Conservation (phyloP, 2,888 invertebrate species). For the Serrognathus titanus region DNA sequence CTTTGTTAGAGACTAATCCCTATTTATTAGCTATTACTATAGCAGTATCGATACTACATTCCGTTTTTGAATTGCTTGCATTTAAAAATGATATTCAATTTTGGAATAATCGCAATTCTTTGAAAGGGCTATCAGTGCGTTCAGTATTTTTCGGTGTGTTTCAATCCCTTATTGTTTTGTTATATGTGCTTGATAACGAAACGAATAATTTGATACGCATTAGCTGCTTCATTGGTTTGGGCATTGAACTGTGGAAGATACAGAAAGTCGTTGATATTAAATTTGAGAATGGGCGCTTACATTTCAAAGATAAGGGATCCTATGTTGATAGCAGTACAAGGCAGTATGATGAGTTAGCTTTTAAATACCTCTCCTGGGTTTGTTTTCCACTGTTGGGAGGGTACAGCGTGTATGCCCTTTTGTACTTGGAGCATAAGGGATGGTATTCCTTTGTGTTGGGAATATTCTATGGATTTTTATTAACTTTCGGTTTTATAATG, state of each 20-base stretch:
- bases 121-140: conserved; percentile 96
- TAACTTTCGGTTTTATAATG: conserved; percentile 99
- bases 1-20: conserved; percentile 94
- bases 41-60: conserved; percentile 90
- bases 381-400: conserved; percentile 89
- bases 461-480: conserved; percentile 95
- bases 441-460: conserved; percentile 98
- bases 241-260: conserved; percentile 99
- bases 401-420: conserved; percentile 92
- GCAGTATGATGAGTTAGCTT: conserved; percentile 92
- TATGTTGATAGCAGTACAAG: conserved; percentile 93
- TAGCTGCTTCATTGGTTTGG: conserved; percentile 89
- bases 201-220: conserved; percentile 94
- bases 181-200: conserved; percentile 98
- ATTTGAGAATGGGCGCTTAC: conserved; percentile 73
- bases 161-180: conserved; percentile 89
- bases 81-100: conserved; percentile 99
- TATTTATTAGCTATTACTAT: conserved; percentile 90
- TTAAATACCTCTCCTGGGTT: conserved; percentile 93
- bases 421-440: conserved; percentile 96
- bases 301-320: conserved; percentile 91
- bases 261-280: conserved; percentile 91
- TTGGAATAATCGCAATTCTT: conserved; percentile 95
- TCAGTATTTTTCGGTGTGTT: conserved; percentile 99
- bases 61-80: conserved; percentile 95